A percentile compares a stretch with the other conserved stretches of the same genome.
Conservation (phyloP, 2,113 vertebrate species). For the Hystrix cristata region DNA sequence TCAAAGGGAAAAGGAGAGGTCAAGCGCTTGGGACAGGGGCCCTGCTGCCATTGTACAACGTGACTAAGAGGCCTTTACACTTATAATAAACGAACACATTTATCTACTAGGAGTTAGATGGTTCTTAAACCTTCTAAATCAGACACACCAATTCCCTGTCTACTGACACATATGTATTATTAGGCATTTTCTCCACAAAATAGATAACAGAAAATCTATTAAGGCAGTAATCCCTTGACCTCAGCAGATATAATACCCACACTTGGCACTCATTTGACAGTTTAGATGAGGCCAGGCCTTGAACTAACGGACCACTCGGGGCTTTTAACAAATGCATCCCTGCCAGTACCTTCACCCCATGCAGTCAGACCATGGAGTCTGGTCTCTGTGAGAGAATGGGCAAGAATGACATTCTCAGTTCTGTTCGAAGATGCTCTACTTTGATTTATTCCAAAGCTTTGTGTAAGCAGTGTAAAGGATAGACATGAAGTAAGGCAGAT, state of each 20-base stretch:
- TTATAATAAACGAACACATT: background rate
- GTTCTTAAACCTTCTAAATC: slow-evolving; percentile 55
- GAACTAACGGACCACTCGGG: background rate
- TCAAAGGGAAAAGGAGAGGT: background rate
- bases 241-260: slow-evolving; percentile 8
- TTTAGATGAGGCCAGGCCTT: background rate
- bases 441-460: slow-evolving; percentile 40
- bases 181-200: slow-evolving; percentile 41
- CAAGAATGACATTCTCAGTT: background rate
- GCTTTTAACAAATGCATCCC: slow-evolving; percentile 12
- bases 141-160: background rate
- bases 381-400: slow-evolving; percentile 17
- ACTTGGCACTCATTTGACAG: slow-evolving; percentile 16
- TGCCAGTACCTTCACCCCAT: no score
- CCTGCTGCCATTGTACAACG: background rate
- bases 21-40: background rate
- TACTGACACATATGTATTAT: background rate
- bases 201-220: background rate
- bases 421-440: slow-evolving; percentile 46
- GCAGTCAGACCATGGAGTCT: background rate
- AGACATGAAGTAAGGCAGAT: slow-evolving; percentile 19
- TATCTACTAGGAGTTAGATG: background rate
- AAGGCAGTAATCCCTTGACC: background rate
- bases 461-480: background rate
- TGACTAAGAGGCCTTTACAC: background rate